Evolutionary conservation across 2,888 invertebrate genomes (phyloP), one percentile per base, ranked within the genome.

Genomic region (Laothoe populi): DNA sequence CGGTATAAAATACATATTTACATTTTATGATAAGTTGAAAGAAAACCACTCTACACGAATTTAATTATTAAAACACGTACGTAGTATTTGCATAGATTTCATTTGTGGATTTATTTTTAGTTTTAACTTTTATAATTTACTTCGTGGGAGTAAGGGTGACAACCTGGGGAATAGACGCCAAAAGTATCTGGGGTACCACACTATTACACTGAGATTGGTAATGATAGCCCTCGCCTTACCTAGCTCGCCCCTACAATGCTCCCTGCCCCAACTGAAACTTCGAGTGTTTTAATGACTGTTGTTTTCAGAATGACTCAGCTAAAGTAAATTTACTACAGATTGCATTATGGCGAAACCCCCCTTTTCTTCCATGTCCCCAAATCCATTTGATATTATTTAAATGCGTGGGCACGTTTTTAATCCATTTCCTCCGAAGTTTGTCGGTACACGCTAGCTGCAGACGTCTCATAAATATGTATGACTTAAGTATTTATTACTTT

Each of bases 341-440:
- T 19, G 21, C 31, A 35, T 53, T 24, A 53, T 19, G 16, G 31
- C 16, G 48, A 48, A 48, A 31, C 16, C 31, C 10, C 19, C 31
- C 35, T 16, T 10, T 4, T 35, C 16, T 19, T 10, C 19, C 53
- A 19, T 31, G 62, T 64, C 71, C 73, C 72, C 62, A 66, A 66
- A 57, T 58, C 63, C 67, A 75, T 74, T 73, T 70, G 65, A 69
- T 67, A 70, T 70, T 70, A 77, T 78, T 76, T 64, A 71, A 78
- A 82, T 82, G 77, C 80, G 69, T 62, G 66, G 69, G 69, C 82
- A 80, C 82, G 81, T 75, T 72, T 81, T 76, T 74, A 79, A 79
- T 77, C 75, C 75, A 72, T 73, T 72, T 70, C 63, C 64, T 68
- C 59, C 16, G 19, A 63, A 59, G 24, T 19, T 57, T 48, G 48